phyloP scores from a whole-genome alignment of 2,888 invertebrate species.

The Calliphora vomitoria region DNA sequence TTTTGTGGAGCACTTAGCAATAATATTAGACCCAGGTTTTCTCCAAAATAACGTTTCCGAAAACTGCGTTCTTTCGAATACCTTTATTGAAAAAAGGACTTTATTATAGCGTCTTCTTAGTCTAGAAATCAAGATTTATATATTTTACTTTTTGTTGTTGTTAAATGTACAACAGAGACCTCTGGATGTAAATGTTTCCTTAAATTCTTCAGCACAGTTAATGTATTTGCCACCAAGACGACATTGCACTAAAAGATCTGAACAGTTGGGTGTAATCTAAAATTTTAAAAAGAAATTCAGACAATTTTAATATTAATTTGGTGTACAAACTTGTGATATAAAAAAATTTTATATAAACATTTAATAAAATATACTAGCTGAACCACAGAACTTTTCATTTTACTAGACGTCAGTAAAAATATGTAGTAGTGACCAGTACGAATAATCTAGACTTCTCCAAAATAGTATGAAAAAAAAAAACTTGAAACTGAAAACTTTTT shows the following conservation, averaged over 20 bases:
- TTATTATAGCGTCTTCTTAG: conserved; percentile 18
- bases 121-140: neutral
- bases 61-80: conserved; percentile 72
- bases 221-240: conserved; percentile 78
- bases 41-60: conserved; percentile 72
- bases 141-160: conserved; percentile 76
- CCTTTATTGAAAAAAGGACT: neutral
- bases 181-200: conserved; percentile 82
- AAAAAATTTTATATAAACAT: too few species aligned
- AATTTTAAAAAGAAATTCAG: neutral
- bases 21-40: conserved; percentile 85
- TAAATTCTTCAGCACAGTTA: conserved; percentile 81
- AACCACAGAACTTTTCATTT: too few species aligned
- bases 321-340: too few species aligned
- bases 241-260: conserved; percentile 83
- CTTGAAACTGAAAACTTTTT: too few species aligned
- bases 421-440: too few species aligned
- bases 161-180: conserved; percentile 86
- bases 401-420: too few species aligned
- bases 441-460: too few species aligned
- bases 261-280: conserved; percentile 84
- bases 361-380: too few species aligned
- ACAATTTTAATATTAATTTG: neutral
- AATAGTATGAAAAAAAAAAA: too few species aligned
- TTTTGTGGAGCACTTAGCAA: conserved; percentile 86